Evolutionary conservation across 2,797 vertebrate genomes (phyloP), one percentile per base, ranked within the genome.

Genomic region (Gallinago stenura): DNA sequence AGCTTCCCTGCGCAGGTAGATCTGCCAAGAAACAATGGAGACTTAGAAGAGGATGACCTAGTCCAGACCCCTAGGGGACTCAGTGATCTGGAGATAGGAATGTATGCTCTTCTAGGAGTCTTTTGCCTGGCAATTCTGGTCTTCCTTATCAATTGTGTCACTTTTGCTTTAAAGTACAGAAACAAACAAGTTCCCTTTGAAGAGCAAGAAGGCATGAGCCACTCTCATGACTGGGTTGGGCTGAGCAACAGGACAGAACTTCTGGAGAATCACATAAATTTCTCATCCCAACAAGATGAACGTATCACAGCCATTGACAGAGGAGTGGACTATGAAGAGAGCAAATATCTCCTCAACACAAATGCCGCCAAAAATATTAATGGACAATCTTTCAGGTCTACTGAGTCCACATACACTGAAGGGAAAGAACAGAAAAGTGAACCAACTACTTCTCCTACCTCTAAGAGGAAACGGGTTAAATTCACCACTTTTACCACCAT

Each of bases 121-220:
- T 99, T 99, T 95, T 99, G 99, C 95, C 97, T 99, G 95, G 99
- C 99, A 41, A 99, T 99, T 78, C 82, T 99, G 65, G 99, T 99
- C n/a, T 99, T 99, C 97, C 97, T 99, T 1, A 98, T 98, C 20
- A 99, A 99, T 90, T 99, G 99, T 7, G 98, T 98, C 91, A 98
- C 99, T 35, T 99, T 99, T 26, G 98, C 99, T 2, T 84, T 99
- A 6, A 99, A 98, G 96, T 99, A 99, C 97, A 97, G 98, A 33
- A 98, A 98, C 94, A 99, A 99, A 82, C 99, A 98, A 91, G 97
- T 97, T 17, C 98, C 98, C 9, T 97, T 98, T 5, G 98, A 99
- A 8, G 98, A 98, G 68, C 99, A 98, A 79, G 99, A 99, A 95
- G 99, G 98, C 18, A 90, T 98, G 54, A 99, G 98, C n/a, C 99